Conservation (phyloP, 2,113 vertebrate species). For the Chaetura pelagica region DNA sequence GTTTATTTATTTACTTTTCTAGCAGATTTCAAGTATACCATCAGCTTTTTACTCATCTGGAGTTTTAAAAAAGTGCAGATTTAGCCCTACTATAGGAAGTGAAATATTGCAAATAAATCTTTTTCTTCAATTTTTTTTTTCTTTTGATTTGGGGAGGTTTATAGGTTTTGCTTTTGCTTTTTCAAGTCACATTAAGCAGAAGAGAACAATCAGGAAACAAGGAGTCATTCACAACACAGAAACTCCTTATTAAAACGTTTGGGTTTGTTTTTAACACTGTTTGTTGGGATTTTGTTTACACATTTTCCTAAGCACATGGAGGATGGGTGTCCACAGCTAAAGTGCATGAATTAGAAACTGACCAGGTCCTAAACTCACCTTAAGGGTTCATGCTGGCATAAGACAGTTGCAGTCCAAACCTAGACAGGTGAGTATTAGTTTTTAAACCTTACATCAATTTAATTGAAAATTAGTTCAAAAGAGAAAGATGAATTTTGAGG, state of each 20-base stretch:
- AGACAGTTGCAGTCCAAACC: neutral
- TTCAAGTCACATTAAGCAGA: neutral
- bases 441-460: neutral
- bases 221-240: neutral
- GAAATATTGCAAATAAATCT: neutral
- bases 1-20: slow-evolving; percentile 5
- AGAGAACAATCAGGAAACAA: neutral
- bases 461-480: neutral
- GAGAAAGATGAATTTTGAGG: neutral
- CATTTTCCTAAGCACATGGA: neutral
- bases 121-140: neutral
- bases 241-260: neutral
- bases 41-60: neutral
- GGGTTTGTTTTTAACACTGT: too few species aligned
- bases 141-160: neutral
- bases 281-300: too few species aligned
- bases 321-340: neutral
- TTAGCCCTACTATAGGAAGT: neutral
- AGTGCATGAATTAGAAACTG: neutral
- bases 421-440: neutral
- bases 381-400: neutral
- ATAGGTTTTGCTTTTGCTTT: neutral
- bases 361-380: neutral
- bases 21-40: neutral
- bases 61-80: neutral